Conservation (phyloP, 1,140 invertebrate species). For the Drosophila sturtevanti region DNA sequence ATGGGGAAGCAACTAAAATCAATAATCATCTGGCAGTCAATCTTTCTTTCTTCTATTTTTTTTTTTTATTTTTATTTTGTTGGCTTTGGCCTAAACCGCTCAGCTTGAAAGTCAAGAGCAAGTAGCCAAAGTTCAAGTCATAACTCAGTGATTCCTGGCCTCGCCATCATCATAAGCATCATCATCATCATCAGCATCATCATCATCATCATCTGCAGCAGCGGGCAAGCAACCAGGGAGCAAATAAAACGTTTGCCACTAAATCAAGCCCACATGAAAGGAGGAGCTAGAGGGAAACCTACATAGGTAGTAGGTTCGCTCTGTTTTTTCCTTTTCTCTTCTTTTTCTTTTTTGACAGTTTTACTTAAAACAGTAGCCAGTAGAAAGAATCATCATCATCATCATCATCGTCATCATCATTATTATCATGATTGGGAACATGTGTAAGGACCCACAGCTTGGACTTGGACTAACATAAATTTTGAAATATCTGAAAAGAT, state of each 20-base stretch:
- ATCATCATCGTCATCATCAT: slow-evolving; percentile 44
- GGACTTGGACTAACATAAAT: slow-evolving; percentile 61
- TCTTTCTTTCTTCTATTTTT: background rate
- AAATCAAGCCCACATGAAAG: slow-evolving; percentile 73
- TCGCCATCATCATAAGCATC: slow-evolving; percentile 21
- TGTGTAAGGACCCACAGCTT: slow-evolving; percentile 60
- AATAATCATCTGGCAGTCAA: background rate
- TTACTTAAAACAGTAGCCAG: slow-evolving; percentile 64
- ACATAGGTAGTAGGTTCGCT: slow-evolving; percentile 24
- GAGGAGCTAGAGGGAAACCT: slow-evolving; percentile 4
- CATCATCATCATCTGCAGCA: slow-evolving; percentile 1
- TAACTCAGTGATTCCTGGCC: slow-evolving; percentile 51
- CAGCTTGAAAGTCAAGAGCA: slow-evolving; percentile 43
- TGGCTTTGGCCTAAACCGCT: background rate
- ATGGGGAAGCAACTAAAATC: no score
- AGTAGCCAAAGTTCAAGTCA: slow-evolving; percentile 68
- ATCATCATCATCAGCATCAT: slow-evolving; percentile 15
- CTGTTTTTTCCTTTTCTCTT: slow-evolving; percentile 34
- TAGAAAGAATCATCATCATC: slow-evolving; percentile 41
- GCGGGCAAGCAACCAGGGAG: slow-evolving; percentile 36
- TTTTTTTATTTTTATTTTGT: background rate
- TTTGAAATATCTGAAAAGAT: slow-evolving; percentile 62
- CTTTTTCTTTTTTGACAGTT: slow-evolving; percentile 59
- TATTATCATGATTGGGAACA: slow-evolving; percentile 59
- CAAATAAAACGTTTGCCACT: slow-evolving; percentile 56